Evolutionary conservation across 37 sponge, comb jelly and placozoan species (phyloP), one percentile per base, ranked within the genome.

Genomic region (Dysidea cf. avara): DNA sequence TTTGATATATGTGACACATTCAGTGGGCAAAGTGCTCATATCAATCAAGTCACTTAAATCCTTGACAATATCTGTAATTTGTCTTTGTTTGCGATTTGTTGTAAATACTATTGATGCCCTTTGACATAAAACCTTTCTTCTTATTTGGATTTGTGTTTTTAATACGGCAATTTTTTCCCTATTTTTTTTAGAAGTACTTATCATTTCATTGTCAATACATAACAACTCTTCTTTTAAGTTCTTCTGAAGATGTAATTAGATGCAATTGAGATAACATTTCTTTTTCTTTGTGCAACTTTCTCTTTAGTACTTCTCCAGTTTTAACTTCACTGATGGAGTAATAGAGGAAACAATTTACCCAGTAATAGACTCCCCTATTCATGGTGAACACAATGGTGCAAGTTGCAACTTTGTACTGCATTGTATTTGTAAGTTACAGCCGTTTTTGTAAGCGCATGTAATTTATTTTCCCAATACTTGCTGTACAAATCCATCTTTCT

Each of bases 91-190:
- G 35, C 74, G 58, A n/a, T 73, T 73, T 49, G 39, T 37, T 46
- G 65, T 43, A 47, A 75, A 75, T 1, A 64, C 62, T 31, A 75
- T 75, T 16, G 61, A 7, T 39, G 37, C 62, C 20, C 25, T 75
- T 62, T 75, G 64, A 6, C 49, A 22, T 17, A 77, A 39, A 9
- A 64, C 66, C 53, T 43, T 43, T 9, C 46, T 75, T 66, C 65
- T 75, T 31, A 75, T 61, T 75, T 35, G 39, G 13, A 75, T 51
- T 47, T 75, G 76, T 28, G 61, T 61, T 46, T 63, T 75, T 37
- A 75, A 18, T 7, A 61, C 3, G 6, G 37, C 22, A n/a, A 7
- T 37, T 47, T 66, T 66, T 53, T 20, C 3, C 5, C 9, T 43
- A 5, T 9, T 43, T 43, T 43, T 43, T 43, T 43, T 43, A 9